Evolutionary conservation across 2,888 invertebrate species (phyloP).

Genomic region (Ectemnius continuus): DNA sequence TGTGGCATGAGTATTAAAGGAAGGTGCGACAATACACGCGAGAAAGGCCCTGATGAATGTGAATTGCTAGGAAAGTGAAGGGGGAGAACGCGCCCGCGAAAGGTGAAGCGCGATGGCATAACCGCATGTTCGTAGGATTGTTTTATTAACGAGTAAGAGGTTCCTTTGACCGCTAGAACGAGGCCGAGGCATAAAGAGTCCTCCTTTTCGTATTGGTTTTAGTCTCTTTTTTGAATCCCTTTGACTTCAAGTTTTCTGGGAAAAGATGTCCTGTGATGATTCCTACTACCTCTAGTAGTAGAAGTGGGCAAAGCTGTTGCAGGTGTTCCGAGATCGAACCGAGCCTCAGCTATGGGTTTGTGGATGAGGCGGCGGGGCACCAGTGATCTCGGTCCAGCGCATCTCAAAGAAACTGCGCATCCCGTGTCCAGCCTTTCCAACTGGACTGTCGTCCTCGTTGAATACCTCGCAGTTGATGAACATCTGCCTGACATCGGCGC

Average conservation of each 20-base stretch:
- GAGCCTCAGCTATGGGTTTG: slow-evolving; percentile 76
- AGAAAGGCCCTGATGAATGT: background rate
- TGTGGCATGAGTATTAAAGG: slow-evolving; percentile 3
- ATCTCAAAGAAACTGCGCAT: slow-evolving; percentile 96
- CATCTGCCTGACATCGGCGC: slow-evolving; percentile 93
- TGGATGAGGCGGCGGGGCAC: slow-evolving; percentile 74
- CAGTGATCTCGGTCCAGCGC: slow-evolving; percentile 88
- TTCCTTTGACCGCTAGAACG: slow-evolving; percentile 71
- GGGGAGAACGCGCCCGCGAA: slow-evolving; percentile 34
- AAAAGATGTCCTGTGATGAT: slow-evolving; percentile 10
- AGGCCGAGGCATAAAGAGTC: slow-evolving; percentile 59
- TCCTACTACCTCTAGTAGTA: slow-evolving; percentile 68
- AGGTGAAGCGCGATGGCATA: slow-evolving; percentile 20
- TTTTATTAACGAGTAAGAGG: slow-evolving; percentile 38
- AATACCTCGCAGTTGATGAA: slow-evolving; percentile 99
- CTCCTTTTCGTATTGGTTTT: slow-evolving; percentile 10
- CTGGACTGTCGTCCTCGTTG: slow-evolving; percentile 98
- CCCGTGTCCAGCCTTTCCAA: slow-evolving; percentile 96
- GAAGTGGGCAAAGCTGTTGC: slow-evolving; percentile 77
- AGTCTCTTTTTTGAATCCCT: background rate
- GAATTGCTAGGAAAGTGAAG: slow-evolving; percentile 25
- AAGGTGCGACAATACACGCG: slow-evolving; percentile 1
- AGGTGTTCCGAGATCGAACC: slow-evolving; percentile 76
- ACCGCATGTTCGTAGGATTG: slow-evolving; percentile 26
- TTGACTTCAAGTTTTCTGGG: slow-evolving; percentile 17